A percentile compares a stretch with the other conserved stretches of the same genome.
Evolutionary conservation across 2,113 vertebrate genomes (phyloP).

Genomic region (Coracopsis vasa): DNA sequence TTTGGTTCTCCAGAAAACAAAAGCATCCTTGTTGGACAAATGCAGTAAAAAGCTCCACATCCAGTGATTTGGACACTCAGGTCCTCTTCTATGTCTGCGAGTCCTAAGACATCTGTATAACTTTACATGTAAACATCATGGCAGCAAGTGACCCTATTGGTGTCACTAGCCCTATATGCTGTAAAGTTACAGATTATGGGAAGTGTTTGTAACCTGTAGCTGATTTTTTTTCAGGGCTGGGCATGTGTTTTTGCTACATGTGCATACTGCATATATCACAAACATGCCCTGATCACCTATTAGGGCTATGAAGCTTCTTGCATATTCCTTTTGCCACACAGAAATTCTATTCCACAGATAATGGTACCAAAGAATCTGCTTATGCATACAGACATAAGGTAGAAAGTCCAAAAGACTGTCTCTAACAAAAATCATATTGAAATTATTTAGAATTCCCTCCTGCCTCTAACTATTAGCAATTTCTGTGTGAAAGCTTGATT

Average conservation of each 20-base stretch:
- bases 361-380: not conserved
- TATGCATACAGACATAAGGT: not conserved
- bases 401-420: not conserved
- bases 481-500: not conserved
- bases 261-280: not conserved
- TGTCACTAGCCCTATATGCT: not conserved
- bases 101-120: not conserved
- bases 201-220: not conserved
- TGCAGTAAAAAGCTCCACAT: rapidly evolving
- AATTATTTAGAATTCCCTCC: not conserved
- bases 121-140: not conserved
- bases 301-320: not conserved
- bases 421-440: not conserved
- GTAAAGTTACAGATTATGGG: not conserved
- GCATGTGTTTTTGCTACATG: not conserved
- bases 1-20: not conserved
- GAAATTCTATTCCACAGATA: not conserved
- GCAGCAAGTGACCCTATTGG: not conserved
- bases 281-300: not conserved
- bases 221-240: not conserved
- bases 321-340: not conserved
- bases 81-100: not conserved
- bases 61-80: not conserved
- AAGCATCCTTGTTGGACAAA: not conserved
- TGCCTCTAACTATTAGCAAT: not conserved